Evolutionary conservation across 2,888 invertebrate species (phyloP).

Genomic region (Mystacides longicornis): DNA sequence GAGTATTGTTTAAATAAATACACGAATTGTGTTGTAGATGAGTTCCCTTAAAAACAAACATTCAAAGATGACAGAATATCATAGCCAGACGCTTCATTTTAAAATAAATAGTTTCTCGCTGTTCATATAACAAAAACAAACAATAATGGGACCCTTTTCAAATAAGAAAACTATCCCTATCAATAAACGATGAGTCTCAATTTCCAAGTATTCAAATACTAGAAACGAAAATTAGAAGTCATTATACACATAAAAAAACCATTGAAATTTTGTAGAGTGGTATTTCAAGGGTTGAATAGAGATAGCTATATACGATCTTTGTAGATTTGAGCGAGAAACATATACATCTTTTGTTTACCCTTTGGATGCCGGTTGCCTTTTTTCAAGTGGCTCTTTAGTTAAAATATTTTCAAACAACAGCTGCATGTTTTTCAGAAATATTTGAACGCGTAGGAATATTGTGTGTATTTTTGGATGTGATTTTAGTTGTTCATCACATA

Average conservation of each 20-base stretch:
- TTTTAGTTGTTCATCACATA: too few relatives aligned
- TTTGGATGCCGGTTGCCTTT: constrained; percentile 4
- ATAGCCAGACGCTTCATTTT: too few relatives aligned
- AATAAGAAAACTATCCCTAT: not conserved
- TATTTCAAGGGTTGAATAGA: constrained; percentile 2
- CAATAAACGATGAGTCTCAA: constrained; percentile 5
- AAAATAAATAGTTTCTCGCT: too few relatives aligned
- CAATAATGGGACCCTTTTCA: constrained; percentile 5
- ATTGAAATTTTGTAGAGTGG: constrained; percentile 8
- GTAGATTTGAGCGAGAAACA: not conserved
- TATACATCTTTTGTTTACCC: constrained; percentile 6
- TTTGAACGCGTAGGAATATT: constrained; percentile 19
- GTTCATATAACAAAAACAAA: not conserved
- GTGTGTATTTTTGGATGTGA: too few relatives aligned
- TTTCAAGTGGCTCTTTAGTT: constrained; percentile 17
- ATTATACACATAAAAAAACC: constrained; percentile 5
- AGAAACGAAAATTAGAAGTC: constrained; percentile 10
- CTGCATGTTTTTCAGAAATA: constrained; percentile 25
- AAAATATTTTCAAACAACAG: constrained; percentile 26
- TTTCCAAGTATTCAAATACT: constrained; percentile 6
- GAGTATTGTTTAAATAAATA: too few relatives aligned
- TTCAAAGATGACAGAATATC: too few relatives aligned
- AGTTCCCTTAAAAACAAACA: too few relatives aligned
- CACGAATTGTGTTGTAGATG: too few relatives aligned
- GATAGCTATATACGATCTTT: not conserved